Percentiles rank a stretch among this genome's conserved stretches.
Conservation (phyloP, 2,888 invertebrate species). For the Dasypogon diadema region DNA sequence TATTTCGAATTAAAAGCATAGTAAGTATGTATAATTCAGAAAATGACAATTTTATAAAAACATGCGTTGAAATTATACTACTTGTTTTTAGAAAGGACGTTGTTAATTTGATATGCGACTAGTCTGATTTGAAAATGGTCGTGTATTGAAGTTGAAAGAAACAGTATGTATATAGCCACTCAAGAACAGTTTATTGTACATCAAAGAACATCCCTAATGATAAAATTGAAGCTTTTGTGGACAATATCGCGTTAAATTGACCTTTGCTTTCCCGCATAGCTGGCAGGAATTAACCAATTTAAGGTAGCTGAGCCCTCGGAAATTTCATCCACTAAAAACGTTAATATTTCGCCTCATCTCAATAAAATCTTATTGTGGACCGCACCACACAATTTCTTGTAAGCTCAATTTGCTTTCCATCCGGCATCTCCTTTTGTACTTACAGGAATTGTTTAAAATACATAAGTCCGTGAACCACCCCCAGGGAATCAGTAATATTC, state of each 20-base stretch:
- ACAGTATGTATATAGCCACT: too few species aligned
- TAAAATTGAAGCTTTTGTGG: neutral
- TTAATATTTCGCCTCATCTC: constrained; percentile 23
- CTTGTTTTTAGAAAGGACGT: too few species aligned
- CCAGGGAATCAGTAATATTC: constrained; percentile 1
- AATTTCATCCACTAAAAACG: constrained; percentile 26
- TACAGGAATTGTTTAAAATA: constrained; percentile 24
- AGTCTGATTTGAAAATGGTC: too few species aligned
- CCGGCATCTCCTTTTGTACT: neutral
- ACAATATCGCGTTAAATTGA: constrained; percentile 37
- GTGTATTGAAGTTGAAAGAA: too few species aligned
- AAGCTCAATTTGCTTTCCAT: constrained; percentile 7
- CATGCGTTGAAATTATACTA: too few species aligned
- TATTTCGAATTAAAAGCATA: too few species aligned
- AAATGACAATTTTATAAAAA: too few species aligned
- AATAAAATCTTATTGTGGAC: constrained; percentile 1
- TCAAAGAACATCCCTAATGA: neutral
- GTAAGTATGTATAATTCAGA: too few species aligned
- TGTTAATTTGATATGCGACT: too few species aligned
- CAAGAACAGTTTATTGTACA: neutral
- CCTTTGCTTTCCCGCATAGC: constrained; percentile 1
- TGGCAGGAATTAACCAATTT: constrained; percentile 25
- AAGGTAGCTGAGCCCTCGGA: neutral
- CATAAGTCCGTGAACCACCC: constrained; percentile 11
- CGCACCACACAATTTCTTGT: neutral